These are phyloP conservation scores for Bolinopsis microptera DNA, from an alignment of 37 sponge, comb jelly and placozoan genomes.

Conservation along the genomic window DNA sequence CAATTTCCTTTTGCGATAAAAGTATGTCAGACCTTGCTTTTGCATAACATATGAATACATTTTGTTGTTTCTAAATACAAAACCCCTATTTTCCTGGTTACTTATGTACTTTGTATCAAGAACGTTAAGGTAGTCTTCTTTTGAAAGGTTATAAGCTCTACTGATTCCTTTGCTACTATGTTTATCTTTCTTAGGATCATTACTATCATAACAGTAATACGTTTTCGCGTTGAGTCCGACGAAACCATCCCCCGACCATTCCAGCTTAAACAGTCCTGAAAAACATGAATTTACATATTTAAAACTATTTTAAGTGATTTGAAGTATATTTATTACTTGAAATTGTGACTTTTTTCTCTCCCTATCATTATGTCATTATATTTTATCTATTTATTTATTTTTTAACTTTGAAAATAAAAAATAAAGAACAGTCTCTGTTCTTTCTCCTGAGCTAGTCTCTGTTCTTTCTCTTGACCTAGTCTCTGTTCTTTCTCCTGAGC, in stretches of 20 bases:
- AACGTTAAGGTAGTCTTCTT: background rate
- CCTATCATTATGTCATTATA: too few species aligned
- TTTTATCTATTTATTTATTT: too few species aligned
- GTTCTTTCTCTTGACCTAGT: too few species aligned
- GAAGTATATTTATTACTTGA: too few species aligned
- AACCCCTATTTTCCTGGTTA: background rate
- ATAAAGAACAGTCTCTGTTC: too few species aligned
- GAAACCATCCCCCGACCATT: background rate
- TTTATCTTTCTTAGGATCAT: background rate
- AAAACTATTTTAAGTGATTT: too few species aligned
- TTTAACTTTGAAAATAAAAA: too few species aligned
- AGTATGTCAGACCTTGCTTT: background rate
- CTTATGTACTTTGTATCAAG: background rate
- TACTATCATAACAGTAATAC: background rate
- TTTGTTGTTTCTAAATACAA: background rate
- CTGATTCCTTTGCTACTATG: background rate
- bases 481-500: too few species aligned
- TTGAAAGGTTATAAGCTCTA: background rate
- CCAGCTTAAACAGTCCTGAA: background rate
- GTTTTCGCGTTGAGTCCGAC: conserved; percentile 10
- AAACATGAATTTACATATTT: too few species aligned
- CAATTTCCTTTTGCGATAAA: background rate
- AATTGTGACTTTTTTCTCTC: too few species aligned
- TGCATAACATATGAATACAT: background rate
- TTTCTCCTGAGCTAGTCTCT: too few species aligned